A percentile compares a stretch with the other conserved stretches of the same genome.
These are phyloP conservation scores for Bungarus multicinctus DNA, from an alignment of 2,113 vertebrate species.

Conservation along the genomic window DNA sequence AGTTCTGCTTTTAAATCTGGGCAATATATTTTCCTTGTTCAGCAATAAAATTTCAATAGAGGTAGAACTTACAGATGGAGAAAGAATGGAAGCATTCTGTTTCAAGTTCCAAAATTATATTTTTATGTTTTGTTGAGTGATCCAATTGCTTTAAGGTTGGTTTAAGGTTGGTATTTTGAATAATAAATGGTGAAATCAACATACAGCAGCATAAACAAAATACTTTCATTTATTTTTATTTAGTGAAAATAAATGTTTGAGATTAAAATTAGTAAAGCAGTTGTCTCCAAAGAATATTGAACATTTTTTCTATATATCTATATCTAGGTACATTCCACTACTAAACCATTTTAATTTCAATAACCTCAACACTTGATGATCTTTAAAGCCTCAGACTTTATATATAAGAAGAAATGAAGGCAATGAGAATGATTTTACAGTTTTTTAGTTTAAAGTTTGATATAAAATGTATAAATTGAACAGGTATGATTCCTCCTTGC, in stretches of 20 bases:
- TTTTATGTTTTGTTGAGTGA: background rate
- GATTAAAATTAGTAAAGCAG: background rate
- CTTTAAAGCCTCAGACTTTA: constrained; percentile 22
- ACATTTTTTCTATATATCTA: background rate
- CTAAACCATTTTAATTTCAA: background rate
- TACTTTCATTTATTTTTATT: background rate
- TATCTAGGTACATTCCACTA: background rate
- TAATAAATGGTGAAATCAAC: constrained; percentile 19
- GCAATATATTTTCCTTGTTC: constrained; percentile 25
- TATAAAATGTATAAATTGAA: background rate
- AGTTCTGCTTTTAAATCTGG: background rate
- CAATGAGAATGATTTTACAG: background rate
- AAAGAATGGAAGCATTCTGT: constrained; percentile 61
- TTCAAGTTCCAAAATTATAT: constrained; percentile 15
- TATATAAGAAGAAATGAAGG: constrained; percentile 20
- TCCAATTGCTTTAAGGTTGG: accelerated
- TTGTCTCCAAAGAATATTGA: background rate
- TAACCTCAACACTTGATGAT: constrained; percentile 27
- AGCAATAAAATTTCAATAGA: constrained; percentile 41
- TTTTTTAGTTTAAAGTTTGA: background rate
- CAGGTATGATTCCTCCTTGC: background rate
- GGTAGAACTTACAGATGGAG: constrained; percentile 51
- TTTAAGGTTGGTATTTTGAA: constrained; percentile 12
- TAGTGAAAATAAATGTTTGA: constrained; percentile 9
- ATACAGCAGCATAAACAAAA: background rate